Evolutionary conservation across 2,888 invertebrate species (phyloP).

Genomic region (Drosophila emarginata): DNA sequence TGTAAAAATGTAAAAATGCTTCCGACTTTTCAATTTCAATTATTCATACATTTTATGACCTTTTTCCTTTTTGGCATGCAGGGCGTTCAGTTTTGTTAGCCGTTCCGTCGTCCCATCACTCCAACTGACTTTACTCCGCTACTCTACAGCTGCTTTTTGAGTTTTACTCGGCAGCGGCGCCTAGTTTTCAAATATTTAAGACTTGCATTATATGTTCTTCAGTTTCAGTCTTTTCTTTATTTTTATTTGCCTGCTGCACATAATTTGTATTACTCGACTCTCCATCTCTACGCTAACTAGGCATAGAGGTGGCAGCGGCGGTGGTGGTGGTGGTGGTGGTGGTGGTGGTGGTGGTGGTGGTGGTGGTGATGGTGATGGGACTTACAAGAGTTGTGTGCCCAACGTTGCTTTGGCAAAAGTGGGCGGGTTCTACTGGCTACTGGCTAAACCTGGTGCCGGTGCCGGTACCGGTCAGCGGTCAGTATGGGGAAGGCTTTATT

Average conservation of each 20-base stretch:
- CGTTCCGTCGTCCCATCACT: not conserved
- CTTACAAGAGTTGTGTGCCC: conserved; percentile 4
- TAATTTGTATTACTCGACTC: conserved; percentile 59
- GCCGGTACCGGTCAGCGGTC: not conserved
- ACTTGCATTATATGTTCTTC: conserved; percentile 54
- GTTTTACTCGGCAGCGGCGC: conserved; percentile 24
- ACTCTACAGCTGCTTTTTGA: not conserved
- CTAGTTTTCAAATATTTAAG: conserved; percentile 75
- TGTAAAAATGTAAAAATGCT: conserved; percentile 72
- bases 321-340: conserved; percentile 16
- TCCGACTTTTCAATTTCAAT: conserved; percentile 81
- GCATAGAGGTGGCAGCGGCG: too few relatives aligned
- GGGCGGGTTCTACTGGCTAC: conserved; percentile 20
- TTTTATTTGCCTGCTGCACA: conserved; percentile 49
- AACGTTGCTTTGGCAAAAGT: not conserved
- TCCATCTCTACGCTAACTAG: not conserved
- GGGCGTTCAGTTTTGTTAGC: conserved; percentile 30
- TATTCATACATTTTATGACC: conserved; percentile 78
- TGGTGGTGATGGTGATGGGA: conserved; percentile 12
- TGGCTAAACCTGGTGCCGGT: conserved; percentile 7
- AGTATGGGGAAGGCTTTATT: conserved; percentile 41
- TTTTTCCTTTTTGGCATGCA: conserved; percentile 64
- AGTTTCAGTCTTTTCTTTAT: conserved; percentile 33
- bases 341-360: conserved; percentile 11
- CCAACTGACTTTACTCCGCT: too few relatives aligned